A percentile compares a stretch with the other conserved stretches of the same genome.
Conservation (phyloP, 1,140 invertebrate species). For the Chrysomallon squamiferum region DNA sequence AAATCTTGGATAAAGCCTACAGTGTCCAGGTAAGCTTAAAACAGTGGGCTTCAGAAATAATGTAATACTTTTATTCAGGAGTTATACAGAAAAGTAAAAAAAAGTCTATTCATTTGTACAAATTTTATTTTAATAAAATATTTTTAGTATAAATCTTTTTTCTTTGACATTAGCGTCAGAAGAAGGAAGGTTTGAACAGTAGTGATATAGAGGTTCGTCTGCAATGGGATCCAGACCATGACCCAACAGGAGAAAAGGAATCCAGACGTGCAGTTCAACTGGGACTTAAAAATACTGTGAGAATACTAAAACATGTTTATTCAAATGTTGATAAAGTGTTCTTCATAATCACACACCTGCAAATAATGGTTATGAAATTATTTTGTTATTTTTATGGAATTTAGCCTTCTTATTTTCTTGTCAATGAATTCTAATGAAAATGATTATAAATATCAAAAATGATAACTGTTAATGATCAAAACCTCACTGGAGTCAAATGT, state of each 20-base stretch:
- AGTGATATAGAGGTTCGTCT: constrained; percentile 42
- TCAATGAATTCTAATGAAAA: too few relatives aligned
- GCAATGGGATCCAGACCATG: constrained; percentile 62
- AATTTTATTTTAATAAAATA: not conserved
- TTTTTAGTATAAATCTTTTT: too few relatives aligned
- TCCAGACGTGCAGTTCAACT: constrained; percentile 56
- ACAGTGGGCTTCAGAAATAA: too few relatives aligned
- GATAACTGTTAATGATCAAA: too few relatives aligned
- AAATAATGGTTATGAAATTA: too few relatives aligned
- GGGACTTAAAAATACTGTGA: constrained; percentile 52
- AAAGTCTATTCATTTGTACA: not conserved
- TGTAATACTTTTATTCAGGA: too few relatives aligned
- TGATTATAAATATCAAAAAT: too few relatives aligned
- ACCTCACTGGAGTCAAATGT: too few relatives aligned
- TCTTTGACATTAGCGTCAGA: constrained; percentile 30
- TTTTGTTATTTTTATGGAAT: not conserved
- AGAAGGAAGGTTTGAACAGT: constrained; percentile 13
- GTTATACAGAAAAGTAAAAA: too few relatives aligned
- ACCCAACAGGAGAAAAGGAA: constrained; percentile 36
- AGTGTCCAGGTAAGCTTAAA: not conserved
- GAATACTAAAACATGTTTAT: constrained; percentile 6
- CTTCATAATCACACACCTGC: too few relatives aligned
- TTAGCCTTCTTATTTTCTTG: too few relatives aligned
- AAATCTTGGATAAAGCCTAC: constrained; percentile 34
- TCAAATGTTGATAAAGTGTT: too few relatives aligned